A percentile compares a stretch with the other conserved stretches of the same genome.
Evolutionary conservation across 2,888 invertebrate genomes (phyloP).

Genomic region (Pristionchus maxplancki): DNA sequence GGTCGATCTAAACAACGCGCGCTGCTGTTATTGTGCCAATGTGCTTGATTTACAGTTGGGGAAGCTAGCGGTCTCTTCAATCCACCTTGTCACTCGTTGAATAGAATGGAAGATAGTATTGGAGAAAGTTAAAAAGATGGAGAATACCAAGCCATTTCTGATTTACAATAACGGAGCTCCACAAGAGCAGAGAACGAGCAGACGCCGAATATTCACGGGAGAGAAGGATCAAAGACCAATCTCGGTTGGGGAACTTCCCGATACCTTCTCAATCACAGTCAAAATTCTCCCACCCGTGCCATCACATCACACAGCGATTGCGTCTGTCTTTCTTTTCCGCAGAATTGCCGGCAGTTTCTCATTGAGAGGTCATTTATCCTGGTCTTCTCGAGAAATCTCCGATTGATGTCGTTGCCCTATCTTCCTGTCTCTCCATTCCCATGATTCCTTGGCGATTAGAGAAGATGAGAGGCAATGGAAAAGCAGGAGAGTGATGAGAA

Average conservation of each 20-base stretch:
- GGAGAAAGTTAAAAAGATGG: no score
- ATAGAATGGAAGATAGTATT: no score
- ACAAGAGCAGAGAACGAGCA: neutral
- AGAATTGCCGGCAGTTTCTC: neutral
- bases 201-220: neutral
- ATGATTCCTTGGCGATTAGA: neutral
- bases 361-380: constrained; percentile 11
- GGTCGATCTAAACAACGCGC: neutral
- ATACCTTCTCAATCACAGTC: neutral
- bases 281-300: neutral
- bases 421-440: neutral
- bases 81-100: neutral
- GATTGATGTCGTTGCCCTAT: neutral
- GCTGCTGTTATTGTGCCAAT: neutral
- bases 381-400: neutral
- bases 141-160: neutral
- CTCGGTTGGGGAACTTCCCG: neutral
- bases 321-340: neutral
- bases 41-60: neutral
- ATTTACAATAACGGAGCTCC: neutral
- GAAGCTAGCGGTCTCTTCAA: neutral
- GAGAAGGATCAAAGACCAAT: neutral
- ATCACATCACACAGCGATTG: neutral
- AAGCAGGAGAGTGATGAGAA: neutral
- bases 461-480: neutral